Evolutionary conservation across 2,113 vertebrate genomes (phyloP).

Genomic region (Centropus bengalensis): DNA sequence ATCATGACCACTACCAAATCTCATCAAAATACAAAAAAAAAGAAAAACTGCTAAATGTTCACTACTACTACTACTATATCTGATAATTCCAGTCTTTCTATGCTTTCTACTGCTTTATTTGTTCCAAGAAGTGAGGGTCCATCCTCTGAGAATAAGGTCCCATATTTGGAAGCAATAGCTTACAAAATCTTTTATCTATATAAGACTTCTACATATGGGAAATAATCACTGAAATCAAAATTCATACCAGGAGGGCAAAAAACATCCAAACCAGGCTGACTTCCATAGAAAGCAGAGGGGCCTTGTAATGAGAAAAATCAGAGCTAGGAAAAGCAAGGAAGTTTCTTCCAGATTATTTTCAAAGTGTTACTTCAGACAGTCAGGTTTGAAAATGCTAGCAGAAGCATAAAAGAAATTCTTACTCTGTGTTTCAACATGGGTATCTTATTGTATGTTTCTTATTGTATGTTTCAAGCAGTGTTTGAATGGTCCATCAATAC

Average conservation of each 20-base stretch:
- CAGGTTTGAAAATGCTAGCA: not conserved
- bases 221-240: not conserved
- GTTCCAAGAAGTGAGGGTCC: not conserved
- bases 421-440: not conserved
- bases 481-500: not conserved
- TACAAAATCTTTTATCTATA: not conserved
- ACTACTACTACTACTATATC: not conserved
- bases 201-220: not conserved
- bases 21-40: not conserved
- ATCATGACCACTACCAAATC: not conserved
- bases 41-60: not conserved
- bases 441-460: not conserved
- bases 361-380: not conserved
- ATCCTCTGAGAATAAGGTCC: not conserved
- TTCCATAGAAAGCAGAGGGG: not conserved
- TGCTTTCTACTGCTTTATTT: not conserved
- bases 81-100: not conserved
- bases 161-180: not conserved
- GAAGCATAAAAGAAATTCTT: not conserved
- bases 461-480: not conserved
- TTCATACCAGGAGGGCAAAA: not conserved
- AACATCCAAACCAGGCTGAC: not conserved
- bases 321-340: not conserved
- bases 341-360: not conserved
- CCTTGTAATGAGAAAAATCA: not conserved